Conservation (phyloP, 2,113 vertebrate species). For the Sinocyclocheilus anophthalmus region DNA sequence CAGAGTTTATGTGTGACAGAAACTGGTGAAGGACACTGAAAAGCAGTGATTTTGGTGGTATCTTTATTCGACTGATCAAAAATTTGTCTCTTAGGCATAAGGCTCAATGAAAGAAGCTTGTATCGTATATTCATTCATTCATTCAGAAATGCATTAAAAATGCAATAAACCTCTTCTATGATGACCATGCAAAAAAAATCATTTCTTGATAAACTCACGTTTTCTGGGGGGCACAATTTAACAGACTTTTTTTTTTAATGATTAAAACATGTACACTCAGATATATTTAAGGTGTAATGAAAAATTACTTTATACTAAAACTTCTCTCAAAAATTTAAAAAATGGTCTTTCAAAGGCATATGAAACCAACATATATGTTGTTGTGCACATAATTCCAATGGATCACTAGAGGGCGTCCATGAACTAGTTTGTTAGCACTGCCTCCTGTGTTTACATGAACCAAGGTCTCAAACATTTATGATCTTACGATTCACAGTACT, state of each 20-base stretch:
- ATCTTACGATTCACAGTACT: neutral
- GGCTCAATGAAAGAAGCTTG: neutral
- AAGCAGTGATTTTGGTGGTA: slow-evolving; percentile 18
- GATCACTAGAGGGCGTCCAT: slow-evolving; percentile 70
- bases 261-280: too few relatives aligned
- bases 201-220: neutral
- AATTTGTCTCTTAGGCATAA: neutral
- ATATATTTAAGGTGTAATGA: neutral
- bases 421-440: slow-evolving; percentile 40
- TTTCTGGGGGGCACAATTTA: neutral
- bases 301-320: neutral
- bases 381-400: neutral
- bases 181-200: too few relatives aligned
- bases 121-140: neutral
- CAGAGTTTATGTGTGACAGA: neutral
- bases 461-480: neutral
- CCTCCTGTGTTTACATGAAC: neutral
- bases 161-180: neutral
- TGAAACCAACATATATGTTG: neutral
- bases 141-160: neutral
- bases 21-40: neutral
- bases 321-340: neutral
- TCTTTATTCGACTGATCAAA: neutral
- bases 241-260: too few relatives aligned
- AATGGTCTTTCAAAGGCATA: neutral